Conservation (phyloP, 2,888 invertebrate genomes). For the Apoda limacodes region DNA sequence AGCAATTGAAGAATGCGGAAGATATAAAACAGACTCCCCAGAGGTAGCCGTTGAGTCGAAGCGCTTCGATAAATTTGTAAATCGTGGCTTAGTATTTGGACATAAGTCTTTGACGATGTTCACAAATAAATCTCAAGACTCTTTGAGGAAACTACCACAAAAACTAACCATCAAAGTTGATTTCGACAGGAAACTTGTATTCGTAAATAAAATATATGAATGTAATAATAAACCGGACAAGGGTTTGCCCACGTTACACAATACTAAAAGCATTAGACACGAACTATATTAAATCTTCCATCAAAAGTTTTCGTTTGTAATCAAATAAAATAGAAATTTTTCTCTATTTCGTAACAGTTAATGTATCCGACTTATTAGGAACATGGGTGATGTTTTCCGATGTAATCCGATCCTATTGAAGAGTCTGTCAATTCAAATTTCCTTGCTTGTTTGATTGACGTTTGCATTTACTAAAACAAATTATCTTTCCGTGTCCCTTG, state of each 20-base stretch:
- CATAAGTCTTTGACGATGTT: constrained; percentile 19
- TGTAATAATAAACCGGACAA: constrained; percentile 18
- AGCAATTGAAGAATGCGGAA: constrained; percentile 49
- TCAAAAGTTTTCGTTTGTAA: constrained; percentile 24
- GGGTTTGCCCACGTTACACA: constrained; percentile 9
- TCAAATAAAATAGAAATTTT: constrained; percentile 18
- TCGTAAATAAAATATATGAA: constrained; percentile 23
- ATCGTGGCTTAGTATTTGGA: constrained; percentile 14
- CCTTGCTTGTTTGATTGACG: constrained; percentile 35
- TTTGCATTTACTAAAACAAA: constrained; percentile 36
- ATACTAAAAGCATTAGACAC: constrained; percentile 18
- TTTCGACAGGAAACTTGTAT: constrained; percentile 31
- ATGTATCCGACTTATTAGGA: constrained; percentile 26
- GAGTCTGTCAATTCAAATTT: constrained; percentile 28
- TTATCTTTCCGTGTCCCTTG: constrained; percentile 31
- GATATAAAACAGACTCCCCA: constrained; percentile 43
- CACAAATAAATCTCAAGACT: constrained; percentile 16
- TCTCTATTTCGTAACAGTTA: constrained; percentile 21
- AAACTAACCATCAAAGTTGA: constrained; percentile 6
- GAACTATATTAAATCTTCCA: constrained; percentile 22
- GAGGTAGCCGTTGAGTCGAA: constrained; percentile 4
- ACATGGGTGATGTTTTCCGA: constrained; percentile 31
- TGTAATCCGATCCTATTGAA: constrained; percentile 10
- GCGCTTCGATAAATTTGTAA: constrained; percentile 23
- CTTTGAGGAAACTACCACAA: constrained; percentile 15